phyloP scores from a whole-genome alignment of 2,797 vertebrate genomes.

The Anolis apletophallus region DNA sequence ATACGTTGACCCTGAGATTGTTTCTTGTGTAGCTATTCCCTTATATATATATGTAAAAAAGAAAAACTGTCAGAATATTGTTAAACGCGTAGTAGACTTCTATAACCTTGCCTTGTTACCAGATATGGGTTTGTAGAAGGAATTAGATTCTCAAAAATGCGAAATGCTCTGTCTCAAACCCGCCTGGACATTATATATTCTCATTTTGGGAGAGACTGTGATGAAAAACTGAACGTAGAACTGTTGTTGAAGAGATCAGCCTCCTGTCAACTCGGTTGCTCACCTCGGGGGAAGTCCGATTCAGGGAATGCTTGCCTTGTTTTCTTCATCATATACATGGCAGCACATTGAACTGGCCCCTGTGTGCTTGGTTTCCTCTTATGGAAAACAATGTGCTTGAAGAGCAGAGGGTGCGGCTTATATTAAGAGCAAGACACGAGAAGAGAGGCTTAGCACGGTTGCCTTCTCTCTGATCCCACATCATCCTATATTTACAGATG shows the following conservation, averaged over 20 bases:
- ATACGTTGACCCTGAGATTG: slow-evolving; percentile 63
- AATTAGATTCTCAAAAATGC: neutral
- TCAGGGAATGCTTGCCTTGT: too few species aligned
- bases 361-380: too few species aligned
- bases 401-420: too few species aligned
- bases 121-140: neutral
- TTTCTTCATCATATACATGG: too few species aligned
- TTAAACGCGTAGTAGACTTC: slow-evolving; percentile 3
- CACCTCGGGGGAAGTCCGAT: too few species aligned
- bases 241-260: neutral
- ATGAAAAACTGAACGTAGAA: neutral
- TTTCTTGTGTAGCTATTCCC: slow-evolving; percentile 62
- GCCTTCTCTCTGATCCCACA: too few species aligned
- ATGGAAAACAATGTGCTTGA: too few species aligned
- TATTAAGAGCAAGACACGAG: too few species aligned
- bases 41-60: neutral
- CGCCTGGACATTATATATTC: neutral
- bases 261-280: neutral
- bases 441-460: too few species aligned
- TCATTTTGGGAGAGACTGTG: neutral
- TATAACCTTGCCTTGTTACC: neutral
- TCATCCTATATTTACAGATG: too few species aligned
- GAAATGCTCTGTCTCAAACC: neutral
- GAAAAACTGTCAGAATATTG: neutral
- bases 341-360: too few species aligned